Conservation (phyloP, 2,113 vertebrate genomes). For the Blennius ocellaris region DNA sequence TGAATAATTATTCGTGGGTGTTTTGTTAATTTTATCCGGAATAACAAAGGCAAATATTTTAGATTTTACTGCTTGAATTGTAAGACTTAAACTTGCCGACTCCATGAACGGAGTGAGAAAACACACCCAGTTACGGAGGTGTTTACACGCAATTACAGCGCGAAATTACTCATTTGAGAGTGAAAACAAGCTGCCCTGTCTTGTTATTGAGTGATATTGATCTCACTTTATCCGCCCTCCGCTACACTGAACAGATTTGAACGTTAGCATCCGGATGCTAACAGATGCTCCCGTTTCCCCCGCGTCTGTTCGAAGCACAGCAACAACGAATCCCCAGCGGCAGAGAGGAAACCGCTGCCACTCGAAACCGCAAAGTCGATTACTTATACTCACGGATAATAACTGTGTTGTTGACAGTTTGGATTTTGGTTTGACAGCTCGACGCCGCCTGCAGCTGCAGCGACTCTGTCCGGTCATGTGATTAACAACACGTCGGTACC, state of each 20-base stretch:
- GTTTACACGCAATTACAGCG: too few relatives aligned
- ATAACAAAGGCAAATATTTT: too few relatives aligned
- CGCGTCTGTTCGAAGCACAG: background rate
- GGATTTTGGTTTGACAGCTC: conserved; percentile 62
- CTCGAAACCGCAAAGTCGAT: fast-evolving
- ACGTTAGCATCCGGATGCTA: conserved; percentile 64
- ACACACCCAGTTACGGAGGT: too few relatives aligned
- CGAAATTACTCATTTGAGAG: too few relatives aligned
- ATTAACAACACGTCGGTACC: conserved; percentile 35
- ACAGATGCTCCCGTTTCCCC: conserved; percentile 17
- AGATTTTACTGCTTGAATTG: too few relatives aligned
- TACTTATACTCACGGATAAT: conserved; percentile 22
- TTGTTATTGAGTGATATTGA: background rate
- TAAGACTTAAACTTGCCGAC: too few relatives aligned
- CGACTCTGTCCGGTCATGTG: conserved; percentile 75
- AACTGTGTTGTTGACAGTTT: conserved; percentile 43
- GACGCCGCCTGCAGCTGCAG: conserved; percentile 49
- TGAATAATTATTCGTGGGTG: too few relatives aligned
- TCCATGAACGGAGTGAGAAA: too few relatives aligned
- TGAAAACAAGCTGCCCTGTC: too few relatives aligned
- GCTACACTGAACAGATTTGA: background rate
- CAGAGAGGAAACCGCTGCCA: background rate
- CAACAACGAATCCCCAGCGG: background rate
- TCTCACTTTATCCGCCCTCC: background rate
- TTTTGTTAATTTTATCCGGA: too few relatives aligned